Evolutionary conservation across 1,140 invertebrate species (phyloP).

Genomic region (Caenorhabditis latens): DNA sequence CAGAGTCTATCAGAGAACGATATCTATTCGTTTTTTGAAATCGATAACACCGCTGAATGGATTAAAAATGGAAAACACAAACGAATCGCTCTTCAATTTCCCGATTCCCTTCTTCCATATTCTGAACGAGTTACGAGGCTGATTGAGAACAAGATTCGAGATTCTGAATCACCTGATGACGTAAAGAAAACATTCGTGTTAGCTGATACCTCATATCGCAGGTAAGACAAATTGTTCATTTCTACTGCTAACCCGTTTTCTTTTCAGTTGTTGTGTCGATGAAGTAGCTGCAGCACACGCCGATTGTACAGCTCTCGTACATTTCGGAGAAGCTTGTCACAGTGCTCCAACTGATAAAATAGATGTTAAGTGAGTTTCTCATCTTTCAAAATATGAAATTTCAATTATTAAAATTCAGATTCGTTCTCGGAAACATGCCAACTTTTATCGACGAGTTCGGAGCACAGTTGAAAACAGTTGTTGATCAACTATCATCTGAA

Average conservation of each 20-base stretch:
- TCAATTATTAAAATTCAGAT: background rate
- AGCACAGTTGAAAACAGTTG: background rate
- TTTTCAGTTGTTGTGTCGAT: constrained; percentile 64
- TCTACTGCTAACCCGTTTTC: background rate
- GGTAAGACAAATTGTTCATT: constrained; percentile 11
- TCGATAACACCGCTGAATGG: constrained; percentile 27
- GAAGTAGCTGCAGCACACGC: constrained; percentile 62
- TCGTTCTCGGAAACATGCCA: constrained; percentile 33
- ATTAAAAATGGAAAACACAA: background rate
- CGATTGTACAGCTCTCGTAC: constrained; percentile 56
- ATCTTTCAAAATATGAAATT: background rate
- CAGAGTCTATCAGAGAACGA: constrained; percentile 9
- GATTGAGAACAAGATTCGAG: background rate
- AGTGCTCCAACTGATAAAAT: constrained; percentile 43
- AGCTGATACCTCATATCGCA: constrained; percentile 62
- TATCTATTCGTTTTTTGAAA: constrained; percentile 32
- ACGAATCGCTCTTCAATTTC: constrained; percentile 62
- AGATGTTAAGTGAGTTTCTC: constrained; percentile 18
- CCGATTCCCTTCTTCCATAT: constrained; percentile 50
- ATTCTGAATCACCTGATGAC: background rate
- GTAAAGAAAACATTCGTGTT: constrained; percentile 53
- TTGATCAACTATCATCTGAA: constrained; percentile 6
- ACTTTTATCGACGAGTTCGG: constrained; percentile 8
- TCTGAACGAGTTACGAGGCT: constrained; percentile 19
- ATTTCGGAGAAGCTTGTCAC: constrained; percentile 65